Conservation (phyloP, 2,888 invertebrate genomes). For the Theretra japonica region DNA sequence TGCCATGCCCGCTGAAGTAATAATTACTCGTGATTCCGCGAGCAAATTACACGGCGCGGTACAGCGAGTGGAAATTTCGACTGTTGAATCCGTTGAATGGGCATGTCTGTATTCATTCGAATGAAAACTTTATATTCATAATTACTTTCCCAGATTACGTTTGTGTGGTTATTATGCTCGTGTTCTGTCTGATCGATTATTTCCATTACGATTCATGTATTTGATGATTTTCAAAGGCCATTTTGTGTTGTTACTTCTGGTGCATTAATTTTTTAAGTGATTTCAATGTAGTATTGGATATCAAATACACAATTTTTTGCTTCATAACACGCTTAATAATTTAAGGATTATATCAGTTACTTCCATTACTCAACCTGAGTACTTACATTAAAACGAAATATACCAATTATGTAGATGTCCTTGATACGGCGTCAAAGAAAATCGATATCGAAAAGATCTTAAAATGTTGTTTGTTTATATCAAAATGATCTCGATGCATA, state of each 20-base stretch:
- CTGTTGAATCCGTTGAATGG: constrained; percentile 36
- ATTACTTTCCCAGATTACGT: constrained; percentile 18
- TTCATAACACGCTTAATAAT: no score
- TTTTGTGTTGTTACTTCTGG: no score
- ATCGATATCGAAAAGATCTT: neutral
- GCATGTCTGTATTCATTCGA: constrained; percentile 35
- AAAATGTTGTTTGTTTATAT: constrained; percentile 6
- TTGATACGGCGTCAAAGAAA: no score
- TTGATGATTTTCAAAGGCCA: no score
- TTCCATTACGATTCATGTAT: no score
- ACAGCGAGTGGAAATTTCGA: constrained; percentile 31
- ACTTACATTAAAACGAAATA: no score
- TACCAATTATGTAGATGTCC: no score
- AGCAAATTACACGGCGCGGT: constrained; percentile 18
- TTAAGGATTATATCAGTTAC: no score
- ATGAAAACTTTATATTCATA: constrained; percentile 32
- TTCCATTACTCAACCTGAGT: no score
- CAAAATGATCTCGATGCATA: neutral
- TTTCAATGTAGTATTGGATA: no score
- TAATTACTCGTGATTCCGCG: constrained; percentile 51
- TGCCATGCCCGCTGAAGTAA: constrained; percentile 46
- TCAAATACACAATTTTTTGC: no score
- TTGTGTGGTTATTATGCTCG: neutral
- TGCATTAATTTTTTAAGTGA: no score
- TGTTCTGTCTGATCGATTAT: neutral